These are phyloP conservation scores for Caenorhabditis panamensis DNA, from an alignment of 2,888 invertebrate genomes.

Conservation along the genomic window DNA sequence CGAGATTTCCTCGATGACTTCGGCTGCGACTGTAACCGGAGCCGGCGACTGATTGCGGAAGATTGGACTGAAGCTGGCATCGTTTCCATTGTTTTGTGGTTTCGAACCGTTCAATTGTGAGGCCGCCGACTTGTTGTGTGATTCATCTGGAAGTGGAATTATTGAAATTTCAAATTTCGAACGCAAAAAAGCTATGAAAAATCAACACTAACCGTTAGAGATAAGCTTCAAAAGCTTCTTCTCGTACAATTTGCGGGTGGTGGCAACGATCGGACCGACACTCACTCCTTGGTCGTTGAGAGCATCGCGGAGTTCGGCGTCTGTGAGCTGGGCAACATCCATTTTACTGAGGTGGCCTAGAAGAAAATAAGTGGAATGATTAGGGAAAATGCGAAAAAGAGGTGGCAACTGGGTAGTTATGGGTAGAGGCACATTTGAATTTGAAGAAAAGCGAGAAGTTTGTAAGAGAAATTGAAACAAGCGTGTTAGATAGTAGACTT, in stretches of 20 bases:
- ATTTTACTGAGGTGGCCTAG: slow-evolving; percentile 30
- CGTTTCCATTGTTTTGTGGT: slow-evolving; percentile 11
- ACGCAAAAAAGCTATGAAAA: not conserved
- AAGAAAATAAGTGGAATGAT: not conserved
- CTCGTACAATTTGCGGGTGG: slow-evolving; percentile 49
- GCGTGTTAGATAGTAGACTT: too few species aligned
- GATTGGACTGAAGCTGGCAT: not conserved
- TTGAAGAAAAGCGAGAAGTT: too few species aligned
- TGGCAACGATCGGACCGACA: slow-evolving; percentile 47
- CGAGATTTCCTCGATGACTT: not conserved
- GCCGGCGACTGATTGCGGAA: slow-evolving; percentile 4
- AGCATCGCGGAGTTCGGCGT: slow-evolving; percentile 36
- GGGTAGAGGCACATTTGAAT: too few species aligned
- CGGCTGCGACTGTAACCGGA: not conserved
- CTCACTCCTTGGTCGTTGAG: slow-evolving; percentile 27
- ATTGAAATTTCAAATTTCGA: too few species aligned
- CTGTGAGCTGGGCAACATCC: slow-evolving; percentile 42
- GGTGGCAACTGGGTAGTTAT: too few species aligned
- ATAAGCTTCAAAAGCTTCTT: slow-evolving; percentile 45
- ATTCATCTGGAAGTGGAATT: slow-evolving; percentile 4
- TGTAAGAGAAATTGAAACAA: too few species aligned
- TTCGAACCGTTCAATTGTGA: not conserved
- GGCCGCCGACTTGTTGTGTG: not conserved
- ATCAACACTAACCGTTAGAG: slow-evolving; percentile 22
- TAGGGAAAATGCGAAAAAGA: too few species aligned